Conservation (phyloP, 1,140 invertebrate species). For the Achatina immaculata region DNA sequence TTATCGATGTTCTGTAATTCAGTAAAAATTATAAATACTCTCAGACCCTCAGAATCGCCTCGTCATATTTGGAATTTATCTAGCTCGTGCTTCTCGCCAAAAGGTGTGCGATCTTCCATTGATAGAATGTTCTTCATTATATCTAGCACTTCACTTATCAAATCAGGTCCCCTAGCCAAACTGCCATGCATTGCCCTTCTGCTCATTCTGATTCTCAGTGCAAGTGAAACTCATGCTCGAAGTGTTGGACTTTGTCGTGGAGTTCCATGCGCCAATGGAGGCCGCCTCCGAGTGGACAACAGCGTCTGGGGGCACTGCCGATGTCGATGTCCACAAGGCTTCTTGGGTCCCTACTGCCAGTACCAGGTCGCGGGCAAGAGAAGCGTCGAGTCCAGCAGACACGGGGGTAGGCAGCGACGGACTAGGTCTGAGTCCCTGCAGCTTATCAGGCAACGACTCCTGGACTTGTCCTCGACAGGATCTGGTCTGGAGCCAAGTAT, state of each 20-base stretch:
- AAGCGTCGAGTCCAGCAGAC: not conserved
- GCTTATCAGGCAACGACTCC: not conserved
- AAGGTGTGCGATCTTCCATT: too few species aligned
- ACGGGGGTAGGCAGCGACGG: not conserved
- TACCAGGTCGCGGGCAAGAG: not conserved
- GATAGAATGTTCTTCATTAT: not conserved
- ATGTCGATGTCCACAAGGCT: conserved; percentile 12
- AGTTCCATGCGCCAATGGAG: conserved; percentile 32
- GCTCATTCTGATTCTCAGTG: not conserved
- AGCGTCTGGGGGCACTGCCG: conserved; percentile 23
- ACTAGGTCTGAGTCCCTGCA: not conserved
- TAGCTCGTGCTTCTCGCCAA: too few species aligned
- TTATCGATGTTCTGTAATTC: too few species aligned
- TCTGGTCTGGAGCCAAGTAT: too few species aligned
- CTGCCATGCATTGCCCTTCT: not conserved
- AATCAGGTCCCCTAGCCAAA: not conserved
- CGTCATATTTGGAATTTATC: too few species aligned
- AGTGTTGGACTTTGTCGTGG: conserved; percentile 17
- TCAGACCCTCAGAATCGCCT: too few species aligned
- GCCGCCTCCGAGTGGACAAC: conserved; percentile 10
- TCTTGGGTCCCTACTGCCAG: conserved; percentile 32
- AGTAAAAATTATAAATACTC: too few species aligned
- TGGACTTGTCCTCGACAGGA: not conserved
- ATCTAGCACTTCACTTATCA: not conserved
- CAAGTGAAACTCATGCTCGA: not conserved